A percentile compares a stretch with the other conserved stretches of the same genome.
These are phyloP conservation scores for Garrulus glandarius DNA, from an alignment of 2,797 vertebrate genomes.

Conservation along the genomic window DNA sequence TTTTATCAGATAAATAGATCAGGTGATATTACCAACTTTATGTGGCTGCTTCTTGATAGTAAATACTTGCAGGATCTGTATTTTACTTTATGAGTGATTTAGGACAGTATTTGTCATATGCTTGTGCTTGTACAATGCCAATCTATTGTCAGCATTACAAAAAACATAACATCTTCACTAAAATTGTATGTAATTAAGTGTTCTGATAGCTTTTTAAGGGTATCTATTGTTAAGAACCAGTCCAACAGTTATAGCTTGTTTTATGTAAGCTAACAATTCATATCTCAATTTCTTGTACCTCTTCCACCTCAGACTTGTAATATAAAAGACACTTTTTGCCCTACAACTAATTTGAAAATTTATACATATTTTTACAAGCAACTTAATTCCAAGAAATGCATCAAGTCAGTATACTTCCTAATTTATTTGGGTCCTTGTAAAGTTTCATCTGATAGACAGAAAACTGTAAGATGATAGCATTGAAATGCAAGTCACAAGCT, in stretches of 20 bases:
- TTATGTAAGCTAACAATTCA: not conserved
- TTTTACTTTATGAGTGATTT: not conserved
- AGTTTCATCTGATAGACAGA: conserved; percentile 74
- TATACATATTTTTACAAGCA: conserved; percentile 20
- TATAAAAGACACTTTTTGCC: not conserved
- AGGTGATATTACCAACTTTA: not conserved
- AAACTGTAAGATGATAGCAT: conserved; percentile 78
- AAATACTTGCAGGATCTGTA: not conserved
- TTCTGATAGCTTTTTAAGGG: not conserved
- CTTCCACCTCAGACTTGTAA: not conserved
- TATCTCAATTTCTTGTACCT: not conserved
- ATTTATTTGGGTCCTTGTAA: conserved; percentile 69
- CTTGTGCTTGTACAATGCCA: not conserved
- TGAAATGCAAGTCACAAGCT: conserved; percentile 83
- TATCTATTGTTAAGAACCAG: not conserved
- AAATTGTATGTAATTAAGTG: not conserved
- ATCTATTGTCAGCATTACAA: not conserved
- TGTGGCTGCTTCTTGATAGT: not conserved
- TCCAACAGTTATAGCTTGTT: not conserved
- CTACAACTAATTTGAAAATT: conserved; percentile 50
- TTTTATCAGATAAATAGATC: not conserved
- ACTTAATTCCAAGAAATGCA: conserved; percentile 48
- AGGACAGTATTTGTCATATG: not conserved
- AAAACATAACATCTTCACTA: not conserved
- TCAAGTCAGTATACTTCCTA: conserved; percentile 59